A percentile compares a stretch with the other conserved stretches of the same genome.
Evolutionary conservation across 2,888 invertebrate genomes (phyloP).

Genomic region (Tanytarsus gracilentus): DNA sequence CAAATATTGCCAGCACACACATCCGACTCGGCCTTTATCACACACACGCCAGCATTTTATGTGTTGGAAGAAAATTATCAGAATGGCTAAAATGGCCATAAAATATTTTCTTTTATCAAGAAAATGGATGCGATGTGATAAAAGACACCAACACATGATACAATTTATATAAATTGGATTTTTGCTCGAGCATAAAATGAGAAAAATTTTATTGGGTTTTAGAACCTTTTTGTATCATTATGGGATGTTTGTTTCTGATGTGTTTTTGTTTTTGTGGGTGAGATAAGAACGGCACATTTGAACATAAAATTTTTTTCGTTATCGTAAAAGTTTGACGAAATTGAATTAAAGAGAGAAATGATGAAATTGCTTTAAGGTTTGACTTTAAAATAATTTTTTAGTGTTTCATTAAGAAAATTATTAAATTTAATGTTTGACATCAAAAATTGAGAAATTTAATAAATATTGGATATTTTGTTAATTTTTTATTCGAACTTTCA

Average conservation of each 20-base stretch:
- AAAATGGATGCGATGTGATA: background rate
- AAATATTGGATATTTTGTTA: no score
- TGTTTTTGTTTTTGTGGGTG: background rate
- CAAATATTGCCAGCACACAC: background rate
- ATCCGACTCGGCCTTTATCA: conserved; percentile 12
- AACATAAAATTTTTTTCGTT: background rate
- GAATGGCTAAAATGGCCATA: background rate
- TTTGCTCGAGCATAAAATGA: background rate
- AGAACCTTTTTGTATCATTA: background rate
- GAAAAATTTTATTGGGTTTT: background rate
- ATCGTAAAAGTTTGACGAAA: no score
- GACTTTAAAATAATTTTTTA: no score
- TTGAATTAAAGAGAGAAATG: no score
- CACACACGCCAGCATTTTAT: background rate
- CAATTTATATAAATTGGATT: background rate
- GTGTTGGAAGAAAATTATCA: background rate
- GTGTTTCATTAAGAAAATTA: no score
- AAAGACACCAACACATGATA: background rate
- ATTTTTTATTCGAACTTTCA: no score
- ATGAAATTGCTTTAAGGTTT: no score
- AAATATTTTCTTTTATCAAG: background rate
- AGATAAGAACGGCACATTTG: background rate
- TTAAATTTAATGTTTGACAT: no score
- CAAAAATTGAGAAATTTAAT: no score
- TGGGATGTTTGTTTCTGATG: no score